Conservation (phyloP, 2,888 invertebrate genomes). For the Chydorus sphaericus region DNA sequence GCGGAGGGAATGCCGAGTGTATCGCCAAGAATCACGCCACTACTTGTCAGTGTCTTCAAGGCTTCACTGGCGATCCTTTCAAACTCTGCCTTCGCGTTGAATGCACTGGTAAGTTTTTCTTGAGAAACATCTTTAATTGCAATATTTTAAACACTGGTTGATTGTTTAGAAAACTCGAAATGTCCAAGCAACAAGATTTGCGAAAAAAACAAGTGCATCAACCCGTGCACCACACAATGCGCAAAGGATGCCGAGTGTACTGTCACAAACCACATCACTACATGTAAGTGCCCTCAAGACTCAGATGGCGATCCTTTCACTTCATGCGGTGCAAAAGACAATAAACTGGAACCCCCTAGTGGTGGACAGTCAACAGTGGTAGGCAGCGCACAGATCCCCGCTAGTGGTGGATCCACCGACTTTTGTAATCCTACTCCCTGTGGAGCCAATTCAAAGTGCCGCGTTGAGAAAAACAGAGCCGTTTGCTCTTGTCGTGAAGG, state of each 20-base stretch:
- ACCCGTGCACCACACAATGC: conserved; percentile 49
- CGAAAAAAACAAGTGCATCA: conserved; percentile 46
- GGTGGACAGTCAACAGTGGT: neutral
- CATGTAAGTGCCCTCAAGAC: conserved; percentile 39
- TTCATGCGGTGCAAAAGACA: neutral
- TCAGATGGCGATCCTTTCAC: conserved; percentile 22
- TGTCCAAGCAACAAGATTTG: conserved; percentile 57
- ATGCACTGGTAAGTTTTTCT: conserved; percentile 40
- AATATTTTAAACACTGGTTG: too few relatives aligned
- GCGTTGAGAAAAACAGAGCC: neutral
- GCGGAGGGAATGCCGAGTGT: conserved; percentile 49
- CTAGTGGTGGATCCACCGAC: too few relatives aligned
- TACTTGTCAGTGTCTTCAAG: conserved; percentile 40
- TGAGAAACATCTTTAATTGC: too few relatives aligned
- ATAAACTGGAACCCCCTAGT: neutral
- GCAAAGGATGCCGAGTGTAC: conserved; percentile 53
- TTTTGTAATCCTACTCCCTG: conserved; percentile 46
- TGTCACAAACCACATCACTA: conserved; percentile 57
- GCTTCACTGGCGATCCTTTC: conserved; percentile 21
- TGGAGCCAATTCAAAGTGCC: conserved; percentile 16
- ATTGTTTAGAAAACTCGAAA: conserved; percentile 58
- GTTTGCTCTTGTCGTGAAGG: conserved; percentile 7
- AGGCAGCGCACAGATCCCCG: neutral
- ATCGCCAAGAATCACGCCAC: conserved; percentile 60
- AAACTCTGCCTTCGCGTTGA: conserved; percentile 37